Conservation (phyloP, 2,888 invertebrate species). For the Diabrotica balteata region DNA sequence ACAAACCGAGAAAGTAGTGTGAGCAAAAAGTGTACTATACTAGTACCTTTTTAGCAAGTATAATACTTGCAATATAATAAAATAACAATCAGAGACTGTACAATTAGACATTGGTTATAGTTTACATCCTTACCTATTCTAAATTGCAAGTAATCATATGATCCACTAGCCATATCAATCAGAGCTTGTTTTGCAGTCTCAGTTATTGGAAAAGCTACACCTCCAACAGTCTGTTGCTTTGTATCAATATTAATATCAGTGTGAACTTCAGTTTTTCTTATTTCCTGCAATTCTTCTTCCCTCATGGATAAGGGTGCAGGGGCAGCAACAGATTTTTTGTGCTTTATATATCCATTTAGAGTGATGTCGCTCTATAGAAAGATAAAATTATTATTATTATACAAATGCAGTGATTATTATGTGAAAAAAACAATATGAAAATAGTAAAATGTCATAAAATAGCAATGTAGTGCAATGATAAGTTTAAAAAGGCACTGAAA, state of each 20-base stretch:
- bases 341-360: slow-evolving; percentile 80
- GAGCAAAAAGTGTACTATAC: no score
- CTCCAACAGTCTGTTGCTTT: slow-evolving; percentile 88
- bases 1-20: no score
- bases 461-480: no score
- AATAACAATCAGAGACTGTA: no score
- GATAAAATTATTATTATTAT: no score
- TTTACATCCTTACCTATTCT: slow-evolving; percentile 70
- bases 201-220: slow-evolving; percentile 89
- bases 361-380: slow-evolving; percentile 75
- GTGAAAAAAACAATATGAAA: no score
- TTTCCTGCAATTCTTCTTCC: slow-evolving; percentile 83
- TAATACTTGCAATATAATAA: no score
- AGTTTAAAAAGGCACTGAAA: no score
- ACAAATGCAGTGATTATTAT: no score
- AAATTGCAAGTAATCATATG: slow-evolving; percentile 89
- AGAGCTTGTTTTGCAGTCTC: slow-evolving; percentile 81
- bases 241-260: slow-evolving; percentile 83
- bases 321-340: slow-evolving; percentile 77
- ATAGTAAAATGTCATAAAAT: no score
- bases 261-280: slow-evolving; percentile 72
- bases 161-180: slow-evolving; percentile 73
- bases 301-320: slow-evolving; percentile 90
- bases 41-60: no score
- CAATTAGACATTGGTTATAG: no score